phyloP scores from a whole-genome alignment of 2,797 vertebrate genomes.

The Xenopus petersii region DNA sequence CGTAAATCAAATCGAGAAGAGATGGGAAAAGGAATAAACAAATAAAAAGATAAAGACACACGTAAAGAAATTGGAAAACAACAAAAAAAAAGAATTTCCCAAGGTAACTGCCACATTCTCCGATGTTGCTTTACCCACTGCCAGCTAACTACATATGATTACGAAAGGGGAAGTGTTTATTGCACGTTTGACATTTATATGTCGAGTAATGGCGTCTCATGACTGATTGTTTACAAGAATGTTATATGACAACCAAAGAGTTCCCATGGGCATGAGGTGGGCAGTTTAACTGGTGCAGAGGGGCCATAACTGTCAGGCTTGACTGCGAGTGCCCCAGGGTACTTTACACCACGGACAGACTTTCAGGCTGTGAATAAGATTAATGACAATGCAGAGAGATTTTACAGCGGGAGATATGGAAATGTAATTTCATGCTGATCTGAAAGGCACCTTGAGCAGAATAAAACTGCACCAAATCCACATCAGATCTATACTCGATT shows the following conservation, averaged over 20 bases:
- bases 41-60: background rate
- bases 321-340: background rate
- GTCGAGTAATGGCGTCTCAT: slow-evolving; percentile 1
- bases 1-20: no score
- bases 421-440: slow-evolving; percentile 10
- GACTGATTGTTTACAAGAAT: background rate
- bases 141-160: slow-evolving; percentile 2
- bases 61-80: background rate
- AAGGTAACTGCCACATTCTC: background rate
- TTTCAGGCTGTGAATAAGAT: background rate
- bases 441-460: background rate
- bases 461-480: background rate
- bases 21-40: background rate
- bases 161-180: slow-evolving; percentile 19
- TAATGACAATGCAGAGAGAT: background rate
- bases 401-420: slow-evolving; percentile 5
- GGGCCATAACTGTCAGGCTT: background rate
- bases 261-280: slow-evolving; percentile 1
- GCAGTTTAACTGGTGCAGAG: background rate
- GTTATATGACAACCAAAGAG: background rate
- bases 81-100: background rate
- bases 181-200: slow-evolving; percentile 23
- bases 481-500: background rate
- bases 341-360: background rate
- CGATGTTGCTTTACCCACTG: background rate